Evolutionary conservation across 2,113 vertebrate species (phyloP), one percentile per base, ranked within the genome.

Genomic region (Epinephelus cyanopodus): DNA sequence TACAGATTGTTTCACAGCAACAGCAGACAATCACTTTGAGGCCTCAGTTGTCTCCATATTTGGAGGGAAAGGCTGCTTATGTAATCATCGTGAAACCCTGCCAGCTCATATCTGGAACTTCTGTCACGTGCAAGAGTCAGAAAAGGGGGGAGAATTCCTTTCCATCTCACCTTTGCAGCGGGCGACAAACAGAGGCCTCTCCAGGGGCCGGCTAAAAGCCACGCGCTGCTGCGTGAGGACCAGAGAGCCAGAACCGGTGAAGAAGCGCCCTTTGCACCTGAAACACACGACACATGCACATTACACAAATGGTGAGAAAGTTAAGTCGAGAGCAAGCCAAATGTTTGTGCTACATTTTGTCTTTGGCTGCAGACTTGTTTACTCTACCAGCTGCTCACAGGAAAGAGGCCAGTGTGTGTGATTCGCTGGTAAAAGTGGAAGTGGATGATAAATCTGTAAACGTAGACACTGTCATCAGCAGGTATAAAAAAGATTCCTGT

Each of bases 221-320:
- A 99, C 92, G 2, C 95, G 95, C 89, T 97, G 96, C 93, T 97
- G 97, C 73, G 95, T 92, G 95, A 98, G 95, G 3, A 96, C 92
- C 19, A 97, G 93, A 52, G 96, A 96, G 77, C 95, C 95, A 0
- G 94, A 92, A 57, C 97, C 97, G 2, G 96, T 93, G 83, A 85
- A 68, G 19, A 98, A 98, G 76, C 92, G 96, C 29, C 97, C 97
- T 85, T 97, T 96, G 60, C 94, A 97, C 97, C 98, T 99, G 89
- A 70, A 94, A 91, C 54, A 92, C 29, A 86, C 64, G 64, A 84
- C 86, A 89, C 18, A 42, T 53, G 64, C 68, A 60, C 70, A 76
- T 79, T 37, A 78, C 57, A 80, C 64, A 72, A 33, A 87, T 42
- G 39, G 86, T 60, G 80, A 82, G 60, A 81, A 85, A 87, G 70